phyloP scores from a whole-genome alignment of 2,113 vertebrate species.

The Actenoides lindsayi region DNA sequence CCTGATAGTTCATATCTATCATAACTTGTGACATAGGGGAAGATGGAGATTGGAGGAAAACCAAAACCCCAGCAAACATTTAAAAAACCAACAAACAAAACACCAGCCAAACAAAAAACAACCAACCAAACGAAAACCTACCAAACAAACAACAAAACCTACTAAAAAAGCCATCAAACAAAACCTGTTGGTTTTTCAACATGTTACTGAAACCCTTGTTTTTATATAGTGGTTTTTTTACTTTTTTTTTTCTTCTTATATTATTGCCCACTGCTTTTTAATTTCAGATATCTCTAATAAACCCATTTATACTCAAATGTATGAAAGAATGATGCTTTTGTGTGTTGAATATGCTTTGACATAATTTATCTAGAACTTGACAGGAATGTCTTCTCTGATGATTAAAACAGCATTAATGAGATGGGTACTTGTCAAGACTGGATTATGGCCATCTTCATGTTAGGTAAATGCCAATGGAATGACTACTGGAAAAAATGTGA shows the following conservation, averaged over 20 bases:
- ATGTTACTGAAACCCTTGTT: not conserved
- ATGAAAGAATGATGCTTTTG: not conserved
- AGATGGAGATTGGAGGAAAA: not conserved
- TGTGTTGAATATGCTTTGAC: slow-evolving; percentile 65
- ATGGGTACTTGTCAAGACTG: slow-evolving; percentile 68
- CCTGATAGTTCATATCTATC: not conserved
- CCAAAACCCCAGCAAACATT: not conserved
- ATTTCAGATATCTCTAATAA: slow-evolving; percentile 40
- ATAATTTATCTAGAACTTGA: slow-evolving; percentile 65
- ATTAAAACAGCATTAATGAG: slow-evolving; percentile 76
- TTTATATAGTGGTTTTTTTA: not conserved
- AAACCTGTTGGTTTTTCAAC: not conserved
- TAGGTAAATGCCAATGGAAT: slow-evolving; percentile 48
- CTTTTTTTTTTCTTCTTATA: not conserved
- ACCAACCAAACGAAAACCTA: too few relatives aligned
- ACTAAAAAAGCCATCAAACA: not conserved
- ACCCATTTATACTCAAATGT: slow-evolving; percentile 24
- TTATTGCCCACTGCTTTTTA: not conserved
- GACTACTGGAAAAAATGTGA: slow-evolving; percentile 10
- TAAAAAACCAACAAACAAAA: not conserved
- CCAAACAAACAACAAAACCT: not conserved
- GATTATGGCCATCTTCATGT: slow-evolving; percentile 34
- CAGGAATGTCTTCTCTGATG: slow-evolving; percentile 66
- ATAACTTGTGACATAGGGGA: not conserved
- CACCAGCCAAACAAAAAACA: not conserved